Conservation (phyloP, 64 coral and sea anemone genomes). For the Montipora capricornis region DNA sequence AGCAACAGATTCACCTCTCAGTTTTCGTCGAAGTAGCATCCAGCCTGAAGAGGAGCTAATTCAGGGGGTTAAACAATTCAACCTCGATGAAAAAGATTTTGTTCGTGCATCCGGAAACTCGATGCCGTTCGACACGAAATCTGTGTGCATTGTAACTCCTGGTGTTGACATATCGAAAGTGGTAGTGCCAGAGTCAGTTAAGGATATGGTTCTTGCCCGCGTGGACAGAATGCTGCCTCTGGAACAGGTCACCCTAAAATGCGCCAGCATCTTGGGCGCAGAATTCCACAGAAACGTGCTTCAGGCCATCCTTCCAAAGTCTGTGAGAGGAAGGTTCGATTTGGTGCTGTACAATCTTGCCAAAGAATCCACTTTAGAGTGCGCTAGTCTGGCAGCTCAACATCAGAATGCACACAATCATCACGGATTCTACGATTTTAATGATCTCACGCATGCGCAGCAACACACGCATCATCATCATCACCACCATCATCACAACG, state of each 20-base stretch:
- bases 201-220: slow-evolving; percentile 95
- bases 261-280: slow-evolving; percentile 84
- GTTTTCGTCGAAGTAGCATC: slow-evolving; percentile 29
- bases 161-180: slow-evolving; percentile 86
- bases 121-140: slow-evolving; percentile 80
- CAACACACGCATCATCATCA: slow-evolving; percentile 92
- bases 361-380: slow-evolving; percentile 92
- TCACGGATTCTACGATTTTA: slow-evolving; percentile 97
- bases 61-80: slow-evolving; percentile 8
- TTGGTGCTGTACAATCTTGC: slow-evolving; percentile 87
- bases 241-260: slow-evolving; percentile 94
- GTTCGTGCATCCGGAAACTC: slow-evolving; percentile 58
- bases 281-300: slow-evolving; percentile 82
- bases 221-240: slow-evolving; percentile 90
- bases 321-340: slow-evolving; percentile 64
- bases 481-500: slow-evolving; percentile 97
- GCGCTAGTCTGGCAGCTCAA: slow-evolving; percentile 80
- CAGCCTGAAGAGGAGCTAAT: slow-evolving; percentile 17
- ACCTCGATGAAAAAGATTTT: slow-evolving; percentile 74
- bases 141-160: slow-evolving; percentile 87
- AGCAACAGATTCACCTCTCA: background rate
- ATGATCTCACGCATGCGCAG: slow-evolving; percentile 83
- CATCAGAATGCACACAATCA: slow-evolving; percentile 97
- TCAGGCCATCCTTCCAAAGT: slow-evolving; percentile 83
- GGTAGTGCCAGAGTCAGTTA: slow-evolving; percentile 91